phyloP scores from a whole-genome alignment of 2,797 vertebrate genomes.

The Acanthiza pusilla region DNA sequence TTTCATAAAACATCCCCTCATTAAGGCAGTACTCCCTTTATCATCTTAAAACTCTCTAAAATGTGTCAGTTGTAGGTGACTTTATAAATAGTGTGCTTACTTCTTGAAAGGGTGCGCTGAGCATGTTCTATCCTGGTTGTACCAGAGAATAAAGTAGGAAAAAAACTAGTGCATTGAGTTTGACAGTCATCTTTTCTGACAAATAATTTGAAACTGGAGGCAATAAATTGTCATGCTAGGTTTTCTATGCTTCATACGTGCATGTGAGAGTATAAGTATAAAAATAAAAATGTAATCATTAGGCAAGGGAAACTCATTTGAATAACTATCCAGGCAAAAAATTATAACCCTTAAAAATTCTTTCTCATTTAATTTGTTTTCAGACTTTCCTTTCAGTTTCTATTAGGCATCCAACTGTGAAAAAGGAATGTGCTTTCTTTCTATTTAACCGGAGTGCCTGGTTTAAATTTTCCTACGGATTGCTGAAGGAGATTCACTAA shows the following conservation, averaged over 20 bases:
- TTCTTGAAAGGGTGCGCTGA: not conserved
- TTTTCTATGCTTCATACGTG: not conserved
- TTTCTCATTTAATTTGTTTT: not conserved
- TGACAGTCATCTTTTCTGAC: constrained; percentile 12
- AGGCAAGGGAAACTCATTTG: not conserved
- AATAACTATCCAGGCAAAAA: not conserved
- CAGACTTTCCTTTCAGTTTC: not conserved
- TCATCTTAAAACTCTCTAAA: not conserved
- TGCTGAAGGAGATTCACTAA: not conserved
- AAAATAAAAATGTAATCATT: not conserved
- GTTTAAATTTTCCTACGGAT: not conserved
- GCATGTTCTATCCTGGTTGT: not conserved
- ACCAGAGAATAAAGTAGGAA: not conserved
- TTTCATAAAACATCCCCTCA: not conserved
- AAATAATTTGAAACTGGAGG: not conserved
- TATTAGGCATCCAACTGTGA: not conserved
- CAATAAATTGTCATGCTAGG: not conserved
- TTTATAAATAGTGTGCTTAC: not conserved
- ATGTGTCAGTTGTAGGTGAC: not conserved
- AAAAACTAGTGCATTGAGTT: not conserved
- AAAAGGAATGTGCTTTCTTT: not conserved
- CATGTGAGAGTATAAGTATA: not conserved
- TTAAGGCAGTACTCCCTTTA: not conserved
- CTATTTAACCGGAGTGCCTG: not conserved
- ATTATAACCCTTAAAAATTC: not conserved